Evolutionary conservation across 2,113 vertebrate genomes (phyloP).

Genomic region (Phasianus colchicus): DNA sequence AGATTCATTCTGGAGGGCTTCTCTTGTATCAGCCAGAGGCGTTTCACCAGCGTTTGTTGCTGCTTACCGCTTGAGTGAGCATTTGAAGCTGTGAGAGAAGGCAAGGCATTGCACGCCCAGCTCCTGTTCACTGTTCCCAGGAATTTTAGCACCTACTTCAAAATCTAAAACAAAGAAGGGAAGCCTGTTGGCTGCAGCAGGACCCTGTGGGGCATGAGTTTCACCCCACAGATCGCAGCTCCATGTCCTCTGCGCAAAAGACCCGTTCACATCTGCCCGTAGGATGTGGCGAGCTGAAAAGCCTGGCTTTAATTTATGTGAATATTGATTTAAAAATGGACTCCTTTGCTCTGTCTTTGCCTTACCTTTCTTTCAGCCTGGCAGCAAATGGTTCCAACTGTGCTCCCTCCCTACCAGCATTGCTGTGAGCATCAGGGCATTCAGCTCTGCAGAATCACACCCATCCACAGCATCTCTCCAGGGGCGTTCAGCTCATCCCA

Average conservation of each 20-base stretch:
- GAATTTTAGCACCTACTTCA: not conserved
- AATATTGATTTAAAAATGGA: not conserved
- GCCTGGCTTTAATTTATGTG: not conserved
- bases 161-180: not conserved
- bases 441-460: too few species aligned
- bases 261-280: not conserved
- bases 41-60: not conserved
- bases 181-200: not conserved
- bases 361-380: not conserved
- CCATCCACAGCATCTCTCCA: not conserved
- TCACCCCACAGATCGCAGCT: not conserved
- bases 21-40: not conserved
- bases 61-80: not conserved
- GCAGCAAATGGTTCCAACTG: fast-evolving
- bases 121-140: not conserved
- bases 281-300: not conserved
- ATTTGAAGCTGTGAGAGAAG: not conserved
- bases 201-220: not conserved
- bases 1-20: not conserved
- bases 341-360: not conserved
- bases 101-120: not conserved
- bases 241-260: not conserved
- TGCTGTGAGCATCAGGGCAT: too few species aligned
- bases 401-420: not conserved
- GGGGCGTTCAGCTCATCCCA: not conserved